These are phyloP conservation scores for Paratilapia polleni DNA, from an alignment of 2,113 vertebrate species.

Conservation along the genomic window DNA sequence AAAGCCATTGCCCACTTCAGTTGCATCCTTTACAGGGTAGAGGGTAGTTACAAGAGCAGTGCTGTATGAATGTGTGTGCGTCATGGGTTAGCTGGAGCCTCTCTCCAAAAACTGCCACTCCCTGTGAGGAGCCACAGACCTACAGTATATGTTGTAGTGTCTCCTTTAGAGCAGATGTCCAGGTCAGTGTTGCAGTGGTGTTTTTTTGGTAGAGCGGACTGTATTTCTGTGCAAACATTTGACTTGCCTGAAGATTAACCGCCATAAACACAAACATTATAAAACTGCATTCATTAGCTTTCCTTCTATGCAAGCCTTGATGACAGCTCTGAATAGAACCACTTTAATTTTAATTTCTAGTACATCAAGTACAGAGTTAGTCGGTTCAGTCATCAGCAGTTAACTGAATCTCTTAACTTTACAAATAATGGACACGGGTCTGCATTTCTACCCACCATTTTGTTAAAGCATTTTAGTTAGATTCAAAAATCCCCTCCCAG, in stretches of 20 bases:
- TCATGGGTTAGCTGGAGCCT: slow-evolving; percentile 37
- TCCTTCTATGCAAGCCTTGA: background rate
- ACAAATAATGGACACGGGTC: background rate
- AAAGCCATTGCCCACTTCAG: slow-evolving; percentile 22
- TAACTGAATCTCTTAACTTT: slow-evolving; percentile 21
- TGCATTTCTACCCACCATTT: slow-evolving; percentile 40
- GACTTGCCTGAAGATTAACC: background rate
- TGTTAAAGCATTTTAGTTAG: slow-evolving; percentile 21
- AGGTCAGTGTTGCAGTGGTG: background rate
- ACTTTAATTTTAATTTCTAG: background rate
- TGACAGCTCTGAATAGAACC: background rate
- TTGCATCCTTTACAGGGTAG: slow-evolving; percentile 35
- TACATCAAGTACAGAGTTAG: background rate
- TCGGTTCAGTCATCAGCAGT: background rate
- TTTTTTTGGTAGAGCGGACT: background rate
- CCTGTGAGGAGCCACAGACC: background rate
- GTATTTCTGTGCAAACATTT: background rate
- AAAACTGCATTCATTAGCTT: background rate
- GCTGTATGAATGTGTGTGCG: background rate
- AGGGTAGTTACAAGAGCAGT: slow-evolving; percentile 5
- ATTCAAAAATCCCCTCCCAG: slow-evolving; percentile 46
- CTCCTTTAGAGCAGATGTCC: background rate
- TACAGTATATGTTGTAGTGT: slow-evolving; percentile 31
- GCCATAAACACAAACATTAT: background rate
- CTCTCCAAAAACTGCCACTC: slow-evolving; percentile 38